Evolutionary conservation across 2,888 invertebrate species (phyloP), one percentile per base, ranked within the genome.

Genomic region (Orthonevra nobilis): DNA sequence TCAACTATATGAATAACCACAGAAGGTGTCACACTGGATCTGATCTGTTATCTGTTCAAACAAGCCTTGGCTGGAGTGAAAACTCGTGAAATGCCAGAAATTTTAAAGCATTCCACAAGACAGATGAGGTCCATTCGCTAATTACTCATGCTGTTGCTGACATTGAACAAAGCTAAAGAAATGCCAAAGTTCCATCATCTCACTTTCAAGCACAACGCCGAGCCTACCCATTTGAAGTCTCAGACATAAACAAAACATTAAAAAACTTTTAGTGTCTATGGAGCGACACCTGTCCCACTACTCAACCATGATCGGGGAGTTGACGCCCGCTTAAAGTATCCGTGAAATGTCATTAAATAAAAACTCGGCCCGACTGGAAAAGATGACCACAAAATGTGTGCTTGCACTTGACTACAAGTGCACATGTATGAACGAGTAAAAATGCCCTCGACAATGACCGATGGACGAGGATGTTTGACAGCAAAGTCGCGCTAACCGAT

Each of bases 361-460:
- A n/a, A 30, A 17, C 28, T 12, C 23, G 3, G 54, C 38, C 26
- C 15, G 17, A 30, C 54, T 36, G 20, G 23, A 19, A 34, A 20
- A 36, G 19, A 50, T 15, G 46, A 26, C 17, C 48, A 50, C 17
- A 42, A 54, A 72, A 32, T 56, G 20, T 32, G 23, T n/a, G n/a
- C 44, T 28, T 64, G 66, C 66, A 66, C 60, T 60, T 60, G 60
- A 74, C 20, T 72, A 30, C 28, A 26, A 12, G 26, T 48, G 28
- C 34, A 40, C 38, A 48, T 44, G 15, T 19, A 30, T n/a, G n/a
- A n/a, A n/a, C n/a, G n/a, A n/a, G n/a, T n/a, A n/a, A n/a, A 30
- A 32, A 54, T 68, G 68, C 60, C 74, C 74, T 60, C 66, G 66
- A 74, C 66, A 68, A 60, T 74, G 66, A 74, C 74, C 66, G 74